These are phyloP conservation scores for Synanthedon vespiformis DNA, from an alignment of 2,888 invertebrate species.

Conservation along the genomic window DNA sequence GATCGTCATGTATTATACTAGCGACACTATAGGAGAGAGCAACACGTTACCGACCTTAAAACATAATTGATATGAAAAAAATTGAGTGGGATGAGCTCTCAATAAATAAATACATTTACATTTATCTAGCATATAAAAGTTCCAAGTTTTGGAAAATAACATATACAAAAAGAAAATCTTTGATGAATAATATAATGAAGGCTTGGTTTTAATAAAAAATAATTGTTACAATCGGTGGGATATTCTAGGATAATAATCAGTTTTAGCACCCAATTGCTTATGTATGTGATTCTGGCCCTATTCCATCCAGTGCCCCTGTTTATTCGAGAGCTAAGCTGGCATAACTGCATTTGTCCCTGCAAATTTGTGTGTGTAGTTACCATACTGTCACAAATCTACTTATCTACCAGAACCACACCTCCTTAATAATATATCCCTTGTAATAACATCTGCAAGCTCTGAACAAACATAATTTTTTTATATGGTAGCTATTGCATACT, in stretches of 20 bases:
- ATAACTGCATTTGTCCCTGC: constrained; percentile 60
- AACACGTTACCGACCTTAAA: no score
- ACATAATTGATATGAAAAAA: no score
- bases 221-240: constrained; percentile 15
- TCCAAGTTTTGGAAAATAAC: no score
- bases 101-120: background rate
- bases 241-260: constrained; percentile 40
- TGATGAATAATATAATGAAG: no score
- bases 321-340: constrained; percentile 60
- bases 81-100: no score
- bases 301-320: constrained; percentile 55
- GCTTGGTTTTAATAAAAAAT: no score
- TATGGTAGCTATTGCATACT: no score
- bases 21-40: no score
- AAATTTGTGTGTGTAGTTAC: constrained; percentile 61
- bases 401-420: constrained; percentile 66
- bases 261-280: constrained; percentile 38
- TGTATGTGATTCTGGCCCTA: constrained; percentile 37
- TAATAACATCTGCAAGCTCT: constrained; percentile 35
- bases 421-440: constrained; percentile 26
- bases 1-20: no score
- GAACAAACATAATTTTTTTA: no score
- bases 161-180: background rate
- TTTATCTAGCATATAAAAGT: background rate
- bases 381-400: constrained; percentile 66